Conservation (phyloP, 2,888 invertebrate species). For the Rhyacophila evoluta region DNA sequence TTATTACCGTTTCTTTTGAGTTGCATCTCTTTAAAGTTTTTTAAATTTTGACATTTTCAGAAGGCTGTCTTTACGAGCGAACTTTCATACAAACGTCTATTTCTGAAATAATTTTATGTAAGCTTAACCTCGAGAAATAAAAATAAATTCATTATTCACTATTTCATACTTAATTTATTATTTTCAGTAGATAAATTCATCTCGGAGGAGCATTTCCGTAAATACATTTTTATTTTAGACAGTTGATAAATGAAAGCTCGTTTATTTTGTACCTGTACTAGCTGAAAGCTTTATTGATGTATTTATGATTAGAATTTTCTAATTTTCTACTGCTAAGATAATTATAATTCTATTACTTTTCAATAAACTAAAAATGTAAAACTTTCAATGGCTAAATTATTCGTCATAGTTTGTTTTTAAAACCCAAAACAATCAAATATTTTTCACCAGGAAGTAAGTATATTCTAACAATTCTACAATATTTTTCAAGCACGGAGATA, state of each 20-base stretch:
- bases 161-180: not conserved
- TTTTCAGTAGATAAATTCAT: not conserved
- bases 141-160: not conserved
- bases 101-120: conserved; percentile 27
- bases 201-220: not conserved
- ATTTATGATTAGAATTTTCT: too few relatives aligned
- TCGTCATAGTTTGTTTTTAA: too few relatives aligned
- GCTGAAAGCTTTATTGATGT: too few relatives aligned
- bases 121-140: conserved; percentile 15
- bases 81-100: not conserved
- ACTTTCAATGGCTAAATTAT: too few relatives aligned
- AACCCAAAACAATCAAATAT: too few relatives aligned
- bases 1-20: not conserved
- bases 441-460: too few relatives aligned
- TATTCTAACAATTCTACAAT: too few relatives aligned
- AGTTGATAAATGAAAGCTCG: not conserved
- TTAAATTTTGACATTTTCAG: not conserved
- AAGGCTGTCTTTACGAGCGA: not conserved
- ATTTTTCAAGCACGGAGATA: too few relatives aligned
- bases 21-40: not conserved
- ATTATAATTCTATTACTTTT: too few relatives aligned
- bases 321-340: too few relatives aligned
- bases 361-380: too few relatives aligned
- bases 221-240: not conserved
- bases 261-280: not conserved